Evolutionary conservation across 2,797 vertebrate species (phyloP).

Genomic region (Amblyraja radiata): DNA sequence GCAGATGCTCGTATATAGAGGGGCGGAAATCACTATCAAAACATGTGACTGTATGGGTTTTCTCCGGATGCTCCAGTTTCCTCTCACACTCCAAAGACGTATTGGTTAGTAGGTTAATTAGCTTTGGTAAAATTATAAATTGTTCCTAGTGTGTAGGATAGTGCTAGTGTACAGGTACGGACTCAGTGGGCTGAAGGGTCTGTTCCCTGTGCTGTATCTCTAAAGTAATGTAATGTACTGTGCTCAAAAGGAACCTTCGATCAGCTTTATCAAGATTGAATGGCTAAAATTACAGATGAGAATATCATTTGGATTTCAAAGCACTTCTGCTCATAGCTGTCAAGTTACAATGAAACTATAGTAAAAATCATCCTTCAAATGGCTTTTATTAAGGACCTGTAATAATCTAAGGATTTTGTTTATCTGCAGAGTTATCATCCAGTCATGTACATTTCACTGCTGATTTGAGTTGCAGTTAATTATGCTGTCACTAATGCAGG

Average conservation of each 20-base stretch:
- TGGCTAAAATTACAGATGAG: background rate
- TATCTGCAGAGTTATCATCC: background rate
- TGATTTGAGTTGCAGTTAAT: background rate
- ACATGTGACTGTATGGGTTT: too few relatives aligned
- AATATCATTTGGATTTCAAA: constrained; percentile 3
- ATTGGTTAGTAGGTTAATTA: too few relatives aligned
- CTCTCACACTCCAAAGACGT: too few relatives aligned
- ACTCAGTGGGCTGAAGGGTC: too few relatives aligned
- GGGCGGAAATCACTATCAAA: too few relatives aligned
- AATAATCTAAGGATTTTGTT: background rate
- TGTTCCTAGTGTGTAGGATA: too few relatives aligned
- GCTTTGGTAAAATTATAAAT: too few relatives aligned
- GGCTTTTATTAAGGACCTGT: background rate
- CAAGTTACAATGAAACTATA: background rate
- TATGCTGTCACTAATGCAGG: background rate
- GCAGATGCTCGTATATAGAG: too few relatives aligned
- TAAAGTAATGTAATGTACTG: too few relatives aligned
- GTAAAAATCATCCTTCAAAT: background rate
- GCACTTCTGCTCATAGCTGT: background rate
- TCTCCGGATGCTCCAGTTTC: too few relatives aligned
- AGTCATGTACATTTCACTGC: background rate
- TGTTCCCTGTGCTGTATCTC: too few relatives aligned
- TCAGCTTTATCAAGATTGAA: background rate
- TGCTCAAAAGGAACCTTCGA: background rate
- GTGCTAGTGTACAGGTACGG: too few relatives aligned